Percentiles rank a stretch among this genome's conserved stretches.
Evolutionary conservation across 2,113 vertebrate species (phyloP).

Genomic region (Ptyas mucosa): DNA sequence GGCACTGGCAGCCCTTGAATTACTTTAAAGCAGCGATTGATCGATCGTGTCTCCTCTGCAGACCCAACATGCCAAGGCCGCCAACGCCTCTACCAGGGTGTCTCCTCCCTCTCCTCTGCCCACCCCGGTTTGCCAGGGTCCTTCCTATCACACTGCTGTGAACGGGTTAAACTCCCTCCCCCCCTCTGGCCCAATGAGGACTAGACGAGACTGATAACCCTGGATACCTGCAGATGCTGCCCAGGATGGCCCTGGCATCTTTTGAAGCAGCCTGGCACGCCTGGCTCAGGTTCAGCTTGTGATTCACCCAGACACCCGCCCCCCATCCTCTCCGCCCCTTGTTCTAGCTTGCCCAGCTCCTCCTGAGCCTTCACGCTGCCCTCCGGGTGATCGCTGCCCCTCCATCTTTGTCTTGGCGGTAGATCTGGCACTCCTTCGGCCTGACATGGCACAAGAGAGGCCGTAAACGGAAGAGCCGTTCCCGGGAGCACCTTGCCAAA

Average conservation of each 20-base stretch:
- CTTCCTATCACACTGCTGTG: neutral
- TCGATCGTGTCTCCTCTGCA: too few species aligned
- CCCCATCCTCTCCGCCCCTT: neutral
- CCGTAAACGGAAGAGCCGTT: neutral
- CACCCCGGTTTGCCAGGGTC: neutral
- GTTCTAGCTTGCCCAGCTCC: neutral
- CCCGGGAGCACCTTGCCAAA: neutral
- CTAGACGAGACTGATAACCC: neutral
- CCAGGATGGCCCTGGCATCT: neutral
- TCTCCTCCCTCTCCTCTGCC: neutral
- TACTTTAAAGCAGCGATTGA: neutral
- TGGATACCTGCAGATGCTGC: neutral
- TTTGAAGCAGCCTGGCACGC: neutral
- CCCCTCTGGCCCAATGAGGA: neutral
- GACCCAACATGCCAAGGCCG: too few species aligned
- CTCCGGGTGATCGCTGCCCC: neutral
- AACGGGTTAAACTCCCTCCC: neutral
- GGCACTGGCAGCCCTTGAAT: neutral
- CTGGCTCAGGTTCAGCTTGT: neutral
- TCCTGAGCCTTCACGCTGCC: neutral
- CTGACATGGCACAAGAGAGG: neutral
- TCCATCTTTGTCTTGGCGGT: neutral
- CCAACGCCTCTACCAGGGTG: too few species aligned
- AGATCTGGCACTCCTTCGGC: neutral
- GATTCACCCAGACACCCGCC: neutral